Percentiles rank a stretch among this genome's conserved stretches.
Evolutionary conservation across 2,888 invertebrate species (phyloP).

Genomic region (Drosophila prolongata): DNA sequence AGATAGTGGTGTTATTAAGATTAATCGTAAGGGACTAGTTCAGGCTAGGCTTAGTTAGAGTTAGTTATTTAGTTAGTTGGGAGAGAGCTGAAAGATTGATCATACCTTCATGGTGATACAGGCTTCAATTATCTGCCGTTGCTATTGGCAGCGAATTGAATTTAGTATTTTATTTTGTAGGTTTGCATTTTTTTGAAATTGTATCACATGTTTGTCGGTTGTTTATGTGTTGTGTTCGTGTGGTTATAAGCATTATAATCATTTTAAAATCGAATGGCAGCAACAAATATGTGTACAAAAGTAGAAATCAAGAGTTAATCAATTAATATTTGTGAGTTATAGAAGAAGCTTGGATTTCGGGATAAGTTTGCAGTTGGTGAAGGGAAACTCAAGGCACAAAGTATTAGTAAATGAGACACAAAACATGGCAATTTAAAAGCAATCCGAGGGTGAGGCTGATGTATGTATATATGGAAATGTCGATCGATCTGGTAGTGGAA

Average conservation of each 20-base stretch:
- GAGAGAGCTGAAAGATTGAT: constrained; percentile 69
- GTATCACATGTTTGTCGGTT: constrained; percentile 73
- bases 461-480: constrained; percentile 8
- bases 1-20: constrained; percentile 27
- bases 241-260: constrained; percentile 63
- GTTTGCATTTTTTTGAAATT: constrained; percentile 57
- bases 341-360: constrained; percentile 54
- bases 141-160: constrained; percentile 85
- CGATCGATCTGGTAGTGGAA: constrained; percentile 7
- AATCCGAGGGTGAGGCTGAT: constrained; percentile 14
- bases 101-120: constrained; percentile 96
- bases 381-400: constrained; percentile 19
- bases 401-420: constrained; percentile 27
- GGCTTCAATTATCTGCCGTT: constrained; percentile 96
- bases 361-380: constrained; percentile 13
- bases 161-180: constrained; percentile 53
- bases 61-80: constrained; percentile 42
- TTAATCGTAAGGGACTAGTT: constrained; percentile 35
- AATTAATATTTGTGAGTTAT: constrained; percentile 56
- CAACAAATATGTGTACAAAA: constrained; percentile 67
- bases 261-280: constrained; percentile 59
- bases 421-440: constrained; percentile 31
- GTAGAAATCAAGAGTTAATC: constrained; percentile 62
- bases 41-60: constrained; percentile 41
- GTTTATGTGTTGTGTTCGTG: constrained; percentile 56